phyloP scores from a whole-genome alignment of 2,888 invertebrate genomes.

The Alloplasta piceator region DNA sequence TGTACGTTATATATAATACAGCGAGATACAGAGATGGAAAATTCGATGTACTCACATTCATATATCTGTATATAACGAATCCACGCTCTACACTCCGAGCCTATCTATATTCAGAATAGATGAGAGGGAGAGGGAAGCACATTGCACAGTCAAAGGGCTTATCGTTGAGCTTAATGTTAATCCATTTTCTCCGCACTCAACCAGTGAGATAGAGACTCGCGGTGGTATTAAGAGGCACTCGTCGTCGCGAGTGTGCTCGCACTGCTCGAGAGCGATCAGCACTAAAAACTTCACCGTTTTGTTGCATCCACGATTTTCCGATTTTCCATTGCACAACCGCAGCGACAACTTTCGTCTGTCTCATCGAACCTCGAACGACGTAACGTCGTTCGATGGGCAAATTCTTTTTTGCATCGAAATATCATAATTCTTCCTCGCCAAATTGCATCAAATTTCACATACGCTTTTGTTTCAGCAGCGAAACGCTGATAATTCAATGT shows the following conservation, averaged over 20 bases:
- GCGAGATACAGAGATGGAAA: slow-evolving; percentile 26
- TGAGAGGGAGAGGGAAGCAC: slow-evolving; percentile 23
- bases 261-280: slow-evolving; percentile 15
- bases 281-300: slow-evolving; percentile 26
- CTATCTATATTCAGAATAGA: no score
- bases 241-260: slow-evolving; percentile 31
- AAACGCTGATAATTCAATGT: no score
- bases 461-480: no score
- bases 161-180: slow-evolving; percentile 73
- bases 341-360: no score
- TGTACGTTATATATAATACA: neutral
- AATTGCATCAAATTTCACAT: no score
- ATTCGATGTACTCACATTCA: slow-evolving; percentile 1
- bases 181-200: slow-evolving; percentile 72
- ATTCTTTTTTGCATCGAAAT: no score
- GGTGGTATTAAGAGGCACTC: slow-evolving; percentile 57
- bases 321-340: neutral
- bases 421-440: no score
- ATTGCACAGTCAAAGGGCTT: slow-evolving; percentile 59
- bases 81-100: slow-evolving; percentile 12
- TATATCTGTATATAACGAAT: slow-evolving; percentile 18
- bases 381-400: no score
- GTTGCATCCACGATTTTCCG: slow-evolving; percentile 3
- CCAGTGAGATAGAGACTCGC: slow-evolving; percentile 38
- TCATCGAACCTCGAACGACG: no score